Evolutionary conservation across 2,888 invertebrate genomes (phyloP), one percentile per base, ranked within the genome.

Genomic region (Polyommatus icarus): DNA sequence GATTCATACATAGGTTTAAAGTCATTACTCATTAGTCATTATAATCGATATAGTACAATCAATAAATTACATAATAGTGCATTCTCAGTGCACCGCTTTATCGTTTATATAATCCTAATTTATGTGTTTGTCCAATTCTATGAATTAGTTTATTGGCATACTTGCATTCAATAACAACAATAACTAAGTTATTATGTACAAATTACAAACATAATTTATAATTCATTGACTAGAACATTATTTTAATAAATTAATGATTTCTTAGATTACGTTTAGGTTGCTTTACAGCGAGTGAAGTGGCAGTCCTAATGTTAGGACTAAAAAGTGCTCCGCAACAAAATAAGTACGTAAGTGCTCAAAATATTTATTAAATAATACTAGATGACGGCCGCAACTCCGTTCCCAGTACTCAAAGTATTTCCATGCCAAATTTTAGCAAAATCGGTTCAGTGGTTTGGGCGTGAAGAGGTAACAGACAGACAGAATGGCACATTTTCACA

Each of bases 71-170:
- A 61, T 61, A 61, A 61, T 61, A 61, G 29, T 71, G n/a, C 32
- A 71, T 36, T 71, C 36, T 61, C n/a, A 71, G 71, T 36, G n/a
- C 71, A 71, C 18, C n/a, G 36, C 3, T 71, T 18, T 71, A 32
- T 71, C 71, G 18, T 36, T 71, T n/a, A 36, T 71, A 32, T 36
- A 71, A 71, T 36, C 71, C 29, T 71, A 36, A 71, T 71, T 71
- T 36, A 71, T 71, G 36, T 71, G 71, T 71, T 71, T 71, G 36
- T 36, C n/a, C 71, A 18, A n/a, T 18, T 71, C 36, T 36, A 71
- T 71, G 71, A 71, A 71, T 71, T 18, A 18, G 71, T 71, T 36
- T 36, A 8, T 36, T 71, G 36, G 18, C 71, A 71, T 15, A 71
- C 29, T 71, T 32, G 15, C 24, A 24, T 61, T 24, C 24, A 20